These are phyloP conservation scores for Parotocinclus haroldoi DNA, from an alignment of 2,797 vertebrate genomes.

Conservation along the genomic window DNA sequence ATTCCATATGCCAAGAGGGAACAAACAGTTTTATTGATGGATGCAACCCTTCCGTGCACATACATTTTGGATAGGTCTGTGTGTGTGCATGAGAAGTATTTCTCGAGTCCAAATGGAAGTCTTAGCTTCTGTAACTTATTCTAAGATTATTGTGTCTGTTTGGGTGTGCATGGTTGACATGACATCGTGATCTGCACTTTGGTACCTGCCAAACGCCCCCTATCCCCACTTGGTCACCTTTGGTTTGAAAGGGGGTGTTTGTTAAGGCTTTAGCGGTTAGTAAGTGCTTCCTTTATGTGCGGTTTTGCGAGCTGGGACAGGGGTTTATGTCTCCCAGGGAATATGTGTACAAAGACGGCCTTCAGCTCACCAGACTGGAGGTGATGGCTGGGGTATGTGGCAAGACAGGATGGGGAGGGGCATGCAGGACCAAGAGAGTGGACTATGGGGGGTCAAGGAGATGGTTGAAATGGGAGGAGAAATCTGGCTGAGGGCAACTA, in stretches of 20 bases:
- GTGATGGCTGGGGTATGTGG: slow-evolving; percentile 65
- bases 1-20: slow-evolving; percentile 49
- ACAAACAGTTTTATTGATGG: slow-evolving; percentile 47
- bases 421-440: neutral
- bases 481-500: slow-evolving; percentile 37
- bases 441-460: neutral
- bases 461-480: neutral
- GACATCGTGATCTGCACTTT: slow-evolving; percentile 58
- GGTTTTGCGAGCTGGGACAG: slow-evolving; percentile 14
- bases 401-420: slow-evolving; percentile 54
- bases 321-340: slow-evolving; percentile 74
- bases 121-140: slow-evolving; percentile 1
- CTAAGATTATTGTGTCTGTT: slow-evolving; percentile 3
- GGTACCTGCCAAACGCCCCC: no score
- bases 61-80: slow-evolving; percentile 6
- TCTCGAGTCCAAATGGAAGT: neutral
- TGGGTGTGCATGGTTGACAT: neutral
- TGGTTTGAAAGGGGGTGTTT: slow-evolving; percentile 73
- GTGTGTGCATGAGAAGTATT: slow-evolving; percentile 1
- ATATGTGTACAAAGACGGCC: slow-evolving; percentile 70
- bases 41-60: slow-evolving; percentile 41
- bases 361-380: slow-evolving; percentile 69
- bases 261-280: slow-evolving; percentile 75
- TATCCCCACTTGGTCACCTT: slow-evolving; percentile 46
- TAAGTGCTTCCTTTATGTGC: slow-evolving; percentile 77